Conservation (phyloP, 2,888 invertebrate species). For the Odiellus spinosus region DNA sequence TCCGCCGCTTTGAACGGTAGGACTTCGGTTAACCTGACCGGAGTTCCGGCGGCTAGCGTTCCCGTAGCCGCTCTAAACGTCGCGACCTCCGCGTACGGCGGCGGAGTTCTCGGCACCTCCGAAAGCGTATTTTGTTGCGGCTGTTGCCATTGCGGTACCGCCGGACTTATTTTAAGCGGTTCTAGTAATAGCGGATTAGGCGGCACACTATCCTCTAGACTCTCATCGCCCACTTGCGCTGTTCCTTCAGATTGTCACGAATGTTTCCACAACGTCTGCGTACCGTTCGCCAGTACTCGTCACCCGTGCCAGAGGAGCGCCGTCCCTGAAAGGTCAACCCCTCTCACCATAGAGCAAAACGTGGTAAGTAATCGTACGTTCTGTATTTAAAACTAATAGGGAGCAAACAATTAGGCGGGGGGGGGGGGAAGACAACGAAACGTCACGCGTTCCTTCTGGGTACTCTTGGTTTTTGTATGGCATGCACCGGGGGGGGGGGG, state of each 20-base stretch:
- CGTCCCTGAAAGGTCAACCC: conserved; percentile 26
- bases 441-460: too few species aligned
- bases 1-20: too few species aligned
- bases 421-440: too few species aligned
- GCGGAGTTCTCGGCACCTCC: background rate
- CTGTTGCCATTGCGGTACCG: background rate
- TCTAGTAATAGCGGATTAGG: conserved; percentile 42
- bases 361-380: conserved; percentile 20
- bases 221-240: background rate
- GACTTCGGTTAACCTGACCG: too few species aligned
- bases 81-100: too few species aligned
- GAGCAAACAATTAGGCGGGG: too few species aligned
- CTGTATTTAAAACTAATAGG: too few species aligned
- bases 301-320: conserved; percentile 12
- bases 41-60: too few species aligned
- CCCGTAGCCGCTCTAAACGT: too few species aligned
- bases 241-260: conserved; percentile 44
- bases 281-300: conserved; percentile 23
- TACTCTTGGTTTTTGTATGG: too few species aligned
- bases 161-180: conserved; percentile 35
- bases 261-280: conserved; percentile 45
- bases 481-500: too few species aligned
- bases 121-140: background rate
- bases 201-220: conserved; percentile 6
- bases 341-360: conserved; percentile 25